Evolutionary conservation across 1,140 invertebrate genomes (phyloP).

Genomic region (Theocolax elegans): DNA sequence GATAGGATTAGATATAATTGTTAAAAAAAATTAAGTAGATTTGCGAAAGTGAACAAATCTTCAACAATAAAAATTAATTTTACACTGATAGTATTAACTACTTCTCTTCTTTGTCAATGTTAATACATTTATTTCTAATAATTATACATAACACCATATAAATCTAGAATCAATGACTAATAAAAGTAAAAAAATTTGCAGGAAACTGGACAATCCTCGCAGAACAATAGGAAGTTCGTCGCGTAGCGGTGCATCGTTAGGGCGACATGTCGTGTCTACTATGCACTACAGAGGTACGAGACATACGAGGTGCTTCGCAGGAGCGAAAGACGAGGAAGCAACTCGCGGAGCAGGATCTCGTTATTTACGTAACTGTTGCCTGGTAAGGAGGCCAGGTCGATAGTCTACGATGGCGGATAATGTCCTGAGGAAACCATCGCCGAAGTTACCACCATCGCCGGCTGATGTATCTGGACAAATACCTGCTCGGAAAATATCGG

Average conservation of each 20-base stretch:
- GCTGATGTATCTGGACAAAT: slow-evolving; percentile 16
- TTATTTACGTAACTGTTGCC: not conserved
- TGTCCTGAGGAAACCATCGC: slow-evolving; percentile 61
- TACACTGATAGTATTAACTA: too few relatives aligned
- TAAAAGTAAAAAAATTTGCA: too few relatives aligned
- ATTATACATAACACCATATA: too few relatives aligned
- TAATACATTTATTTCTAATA: too few relatives aligned
- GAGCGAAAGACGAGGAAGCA: slow-evolving; percentile 13
- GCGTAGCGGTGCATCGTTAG: not conserved
- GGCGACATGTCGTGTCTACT: slow-evolving; percentile 36
- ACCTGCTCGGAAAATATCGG: slow-evolving; percentile 56
- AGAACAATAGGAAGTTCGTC: not conserved
- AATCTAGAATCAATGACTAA: too few relatives aligned
- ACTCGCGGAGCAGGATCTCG: not conserved
- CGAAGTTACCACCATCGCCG: slow-evolving; percentile 51
- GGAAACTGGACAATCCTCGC: slow-evolving; percentile 26
- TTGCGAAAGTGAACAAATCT: too few relatives aligned
- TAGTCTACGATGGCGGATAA: slow-evolving; percentile 59
- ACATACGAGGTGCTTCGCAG: slow-evolving; percentile 9
- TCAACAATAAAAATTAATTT: too few relatives aligned
- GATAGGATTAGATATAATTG: too few relatives aligned
- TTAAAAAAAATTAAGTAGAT: too few relatives aligned
- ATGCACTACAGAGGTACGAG: slow-evolving; percentile 10
- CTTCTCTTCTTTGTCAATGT: too few relatives aligned
- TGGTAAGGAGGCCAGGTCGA: not conserved